These are phyloP conservation scores for Dromius quadrimaculatus DNA, from an alignment of 2,888 invertebrate genomes.

Conservation along the genomic window DNA sequence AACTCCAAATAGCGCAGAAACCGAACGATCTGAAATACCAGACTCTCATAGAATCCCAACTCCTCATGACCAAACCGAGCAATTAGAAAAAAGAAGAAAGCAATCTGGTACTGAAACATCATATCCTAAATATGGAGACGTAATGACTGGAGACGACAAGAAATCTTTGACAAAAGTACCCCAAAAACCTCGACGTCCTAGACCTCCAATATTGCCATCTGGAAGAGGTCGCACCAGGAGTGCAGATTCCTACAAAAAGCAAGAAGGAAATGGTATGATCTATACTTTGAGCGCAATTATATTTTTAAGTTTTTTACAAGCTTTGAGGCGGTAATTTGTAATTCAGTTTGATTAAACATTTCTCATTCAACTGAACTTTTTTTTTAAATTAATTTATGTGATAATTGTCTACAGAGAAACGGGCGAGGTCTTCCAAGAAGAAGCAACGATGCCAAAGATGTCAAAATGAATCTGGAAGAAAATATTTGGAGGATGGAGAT, in stretches of 20 bases:
- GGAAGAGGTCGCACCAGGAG: neutral
- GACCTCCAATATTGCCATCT: neutral
- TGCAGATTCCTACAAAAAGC: no score
- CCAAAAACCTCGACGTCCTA: neutral
- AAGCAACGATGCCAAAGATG: no score
- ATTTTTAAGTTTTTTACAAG: neutral
- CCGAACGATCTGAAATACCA: neutral
- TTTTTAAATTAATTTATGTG: no score
- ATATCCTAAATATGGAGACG: slow-evolving; percentile 12
- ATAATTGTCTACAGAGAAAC: no score
- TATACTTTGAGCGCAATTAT: neutral
- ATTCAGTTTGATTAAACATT: no score
- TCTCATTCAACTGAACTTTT: no score
- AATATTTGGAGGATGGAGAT: no score
- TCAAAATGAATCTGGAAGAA: no score
- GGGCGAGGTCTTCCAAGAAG: no score
- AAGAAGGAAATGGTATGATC: neutral
- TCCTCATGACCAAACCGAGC: neutral
- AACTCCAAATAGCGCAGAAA: neutral
- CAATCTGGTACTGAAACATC: neutral
- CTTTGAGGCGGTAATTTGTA: no score
- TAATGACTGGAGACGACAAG: neutral
- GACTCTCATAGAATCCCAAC: neutral
- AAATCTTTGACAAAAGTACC: neutral
- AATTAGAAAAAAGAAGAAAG: neutral